These are phyloP conservation scores for Takifugu bimaculatus DNA, from an alignment of 2,113 vertebrate species.

Conservation along the genomic window DNA sequence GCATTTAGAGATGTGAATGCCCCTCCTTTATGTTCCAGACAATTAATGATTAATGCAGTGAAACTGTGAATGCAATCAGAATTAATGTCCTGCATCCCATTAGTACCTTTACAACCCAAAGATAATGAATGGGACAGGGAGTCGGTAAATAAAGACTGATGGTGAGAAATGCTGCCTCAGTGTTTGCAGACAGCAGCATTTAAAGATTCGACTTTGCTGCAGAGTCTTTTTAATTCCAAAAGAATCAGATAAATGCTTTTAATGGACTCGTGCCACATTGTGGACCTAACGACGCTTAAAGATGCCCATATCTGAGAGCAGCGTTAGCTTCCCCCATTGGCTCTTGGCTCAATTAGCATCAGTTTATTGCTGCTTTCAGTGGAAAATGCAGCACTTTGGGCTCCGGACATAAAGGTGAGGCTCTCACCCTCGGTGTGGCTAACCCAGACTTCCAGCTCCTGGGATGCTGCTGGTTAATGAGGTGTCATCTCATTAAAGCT, in stretches of 20 bases:
- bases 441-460: too few relatives aligned
- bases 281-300: too few relatives aligned
- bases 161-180: neutral
- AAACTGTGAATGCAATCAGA: slow-evolving; percentile 3
- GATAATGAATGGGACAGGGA: neutral
- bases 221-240: too few relatives aligned
- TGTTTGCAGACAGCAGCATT: neutral
- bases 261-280: too few relatives aligned
- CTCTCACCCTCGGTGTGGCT: too few relatives aligned
- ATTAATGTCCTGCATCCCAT: neutral
- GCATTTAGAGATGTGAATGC: neutral
- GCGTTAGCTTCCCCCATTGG: too few relatives aligned
- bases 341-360: too few relatives aligned
- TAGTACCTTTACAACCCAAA: neutral
- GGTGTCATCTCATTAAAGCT: neutral
- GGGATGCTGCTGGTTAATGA: neutral
- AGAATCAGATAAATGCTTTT: too few relatives aligned
- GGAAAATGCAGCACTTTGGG: neutral
- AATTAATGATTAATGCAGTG: slow-evolving; percentile 21
- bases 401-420: too few relatives aligned
- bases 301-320: too few relatives aligned
- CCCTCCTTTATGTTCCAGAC: neutral
- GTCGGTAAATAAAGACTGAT: neutral
- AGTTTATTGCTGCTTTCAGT: neutral
- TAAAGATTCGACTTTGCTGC: neutral